Conservation (phyloP, 2,888 invertebrate genomes). For the Tipula unca region DNA sequence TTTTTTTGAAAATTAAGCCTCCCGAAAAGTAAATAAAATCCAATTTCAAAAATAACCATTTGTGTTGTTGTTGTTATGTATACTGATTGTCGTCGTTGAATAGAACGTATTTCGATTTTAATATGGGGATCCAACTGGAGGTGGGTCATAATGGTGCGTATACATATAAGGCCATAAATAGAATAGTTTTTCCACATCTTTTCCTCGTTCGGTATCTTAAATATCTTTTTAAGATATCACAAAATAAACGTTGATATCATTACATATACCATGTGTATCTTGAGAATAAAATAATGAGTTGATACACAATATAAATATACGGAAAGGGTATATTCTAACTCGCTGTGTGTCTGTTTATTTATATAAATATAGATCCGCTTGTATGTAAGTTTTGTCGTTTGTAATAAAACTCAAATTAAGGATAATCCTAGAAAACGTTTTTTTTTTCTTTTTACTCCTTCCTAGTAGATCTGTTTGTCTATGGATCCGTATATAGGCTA, state of each 20-base stretch:
- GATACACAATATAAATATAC: background rate
- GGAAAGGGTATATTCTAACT: background rate
- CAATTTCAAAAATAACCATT: background rate
- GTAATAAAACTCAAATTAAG: slow-evolving; percentile 8
- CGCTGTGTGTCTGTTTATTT: background rate
- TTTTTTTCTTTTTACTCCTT: background rate
- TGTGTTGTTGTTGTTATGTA: background rate
- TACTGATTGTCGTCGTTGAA: background rate
- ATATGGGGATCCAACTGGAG: background rate
- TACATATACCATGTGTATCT: too few species aligned
- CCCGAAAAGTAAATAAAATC: slow-evolving; percentile 2
- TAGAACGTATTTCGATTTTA: background rate
- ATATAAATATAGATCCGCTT: background rate
- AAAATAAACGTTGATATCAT: background rate
- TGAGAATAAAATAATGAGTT: background rate
- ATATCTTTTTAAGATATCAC: slow-evolving; percentile 8
- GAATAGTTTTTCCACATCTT: background rate
- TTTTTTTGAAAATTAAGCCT: background rate
- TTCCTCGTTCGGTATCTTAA: background rate
- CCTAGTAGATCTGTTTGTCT: background rate
- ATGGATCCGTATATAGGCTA: background rate
- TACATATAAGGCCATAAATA: background rate
- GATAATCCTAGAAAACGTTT: background rate
- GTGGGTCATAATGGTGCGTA: background rate
- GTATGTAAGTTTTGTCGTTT: background rate